phyloP scores from a whole-genome alignment of 1,140 invertebrate genomes.

The Archivesica marissinica region DNA sequence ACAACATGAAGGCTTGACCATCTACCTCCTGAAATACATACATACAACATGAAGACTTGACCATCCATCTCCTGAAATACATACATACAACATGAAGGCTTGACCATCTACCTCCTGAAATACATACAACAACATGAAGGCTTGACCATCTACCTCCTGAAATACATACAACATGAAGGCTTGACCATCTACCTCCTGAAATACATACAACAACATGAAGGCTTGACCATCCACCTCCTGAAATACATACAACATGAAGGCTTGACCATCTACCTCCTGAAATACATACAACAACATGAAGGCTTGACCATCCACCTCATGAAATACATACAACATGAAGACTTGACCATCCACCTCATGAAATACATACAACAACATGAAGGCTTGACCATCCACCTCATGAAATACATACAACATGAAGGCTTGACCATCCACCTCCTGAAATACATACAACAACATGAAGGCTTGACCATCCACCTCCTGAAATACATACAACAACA shows the following conservation, averaged over 20 bases:
- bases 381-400: slow-evolving; percentile 91
- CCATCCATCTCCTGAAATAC: slow-evolving; percentile 89
- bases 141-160: slow-evolving; percentile 91
- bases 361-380: slow-evolving; percentile 90
- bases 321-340: slow-evolving; percentile 42
- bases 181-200: no score
- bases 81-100: slow-evolving; percentile 72
- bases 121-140: slow-evolving; percentile 90
- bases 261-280: slow-evolving; percentile 91
- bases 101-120: no score
- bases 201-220: slow-evolving; percentile 89
- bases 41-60: slow-evolving; percentile 89
- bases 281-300: slow-evolving; percentile 90
- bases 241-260: slow-evolving; percentile 36
- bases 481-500: slow-evolving; percentile 76
- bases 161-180: slow-evolving; percentile 72
- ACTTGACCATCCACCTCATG: slow-evolving; percentile 90
- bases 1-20: slow-evolving; percentile 85
- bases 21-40: no score
- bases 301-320: slow-evolving; percentile 91
- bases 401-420: slow-evolving; percentile 72
- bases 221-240: slow-evolving; percentile 92
- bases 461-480: slow-evolving; percentile 92
- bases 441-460: slow-evolving; percentile 88
- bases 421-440: slow-evolving; percentile 90